phyloP scores from a whole-genome alignment of 2,888 invertebrate genomes.

The Chrysopilus asiliformis region DNA sequence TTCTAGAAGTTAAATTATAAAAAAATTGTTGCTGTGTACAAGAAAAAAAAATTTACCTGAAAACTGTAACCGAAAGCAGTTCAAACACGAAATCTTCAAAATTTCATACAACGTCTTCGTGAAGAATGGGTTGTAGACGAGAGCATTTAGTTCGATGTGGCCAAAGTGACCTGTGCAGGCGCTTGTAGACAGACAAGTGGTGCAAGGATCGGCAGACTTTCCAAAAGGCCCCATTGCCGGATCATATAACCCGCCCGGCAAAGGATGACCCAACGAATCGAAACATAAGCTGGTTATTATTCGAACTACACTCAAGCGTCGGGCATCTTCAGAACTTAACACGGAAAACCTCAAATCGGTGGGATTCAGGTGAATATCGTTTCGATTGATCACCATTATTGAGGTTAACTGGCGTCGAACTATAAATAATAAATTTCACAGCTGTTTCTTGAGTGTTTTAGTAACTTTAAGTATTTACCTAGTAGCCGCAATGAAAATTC shows the following conservation, averaged over 20 bases:
- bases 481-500: too few relatives aligned
- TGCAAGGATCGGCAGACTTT: conserved; percentile 48
- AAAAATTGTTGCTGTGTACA: background rate
- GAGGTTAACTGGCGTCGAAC: too few relatives aligned
- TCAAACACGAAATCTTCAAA: conserved; percentile 54
- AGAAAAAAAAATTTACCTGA: conserved; percentile 36
- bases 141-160: conserved; percentile 78
- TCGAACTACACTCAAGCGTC: conserved; percentile 65
- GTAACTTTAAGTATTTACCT: too few relatives aligned
- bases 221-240: conserved; percentile 51
- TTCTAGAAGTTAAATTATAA: conserved; percentile 22
- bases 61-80: conserved; percentile 56
- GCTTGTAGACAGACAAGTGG: conserved; percentile 56
- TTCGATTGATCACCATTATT: conserved; percentile 1
- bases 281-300: conserved; percentile 66
- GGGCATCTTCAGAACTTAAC: conserved; percentile 63
- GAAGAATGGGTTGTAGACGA: conserved; percentile 84
- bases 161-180: conserved; percentile 90
- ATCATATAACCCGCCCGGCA: conserved; percentile 84
- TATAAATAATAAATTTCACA: too few relatives aligned
- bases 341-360: conserved; percentile 48
- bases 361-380: conserved; percentile 28
- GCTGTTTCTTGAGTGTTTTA: too few relatives aligned
- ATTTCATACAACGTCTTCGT: conserved; percentile 56
- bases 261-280: conserved; percentile 69